A percentile compares a stretch with the other conserved stretches of the same genome.
phyloP scores from a whole-genome alignment of 2,797 vertebrate species.

The Lophius americanus region DNA sequence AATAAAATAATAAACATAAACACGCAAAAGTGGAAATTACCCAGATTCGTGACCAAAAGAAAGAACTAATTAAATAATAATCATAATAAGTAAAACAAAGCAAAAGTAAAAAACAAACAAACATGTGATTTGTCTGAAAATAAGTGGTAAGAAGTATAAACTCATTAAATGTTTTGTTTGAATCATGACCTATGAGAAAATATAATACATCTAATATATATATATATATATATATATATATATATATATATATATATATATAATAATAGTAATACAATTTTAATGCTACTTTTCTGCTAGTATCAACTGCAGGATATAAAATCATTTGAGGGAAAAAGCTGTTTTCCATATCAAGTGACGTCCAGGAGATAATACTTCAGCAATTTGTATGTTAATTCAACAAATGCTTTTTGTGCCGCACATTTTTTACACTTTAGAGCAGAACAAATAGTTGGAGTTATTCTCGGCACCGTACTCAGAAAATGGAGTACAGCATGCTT shows the following conservation, averaged over 20 bases:
- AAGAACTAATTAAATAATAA: no score
- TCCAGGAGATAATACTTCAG: slow-evolving; percentile 73
- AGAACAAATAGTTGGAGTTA: slow-evolving; percentile 74
- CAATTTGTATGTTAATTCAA: slow-evolving; percentile 79
- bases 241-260: slow-evolving; percentile 43
- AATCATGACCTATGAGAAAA: no score
- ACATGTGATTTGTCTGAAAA: no score
- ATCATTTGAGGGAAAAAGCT: slow-evolving; percentile 60
- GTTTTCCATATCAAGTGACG: slow-evolving; percentile 62
- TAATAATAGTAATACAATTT: slow-evolving; percentile 65
- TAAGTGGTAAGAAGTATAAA: no score
- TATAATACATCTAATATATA: no score
- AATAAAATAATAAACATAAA: no score
- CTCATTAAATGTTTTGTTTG: no score
- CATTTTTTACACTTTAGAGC: slow-evolving; percentile 73
- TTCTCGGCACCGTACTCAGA: slow-evolving; percentile 51
- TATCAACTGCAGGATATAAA: slow-evolving; percentile 50
- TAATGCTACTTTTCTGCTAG: slow-evolving; percentile 29
- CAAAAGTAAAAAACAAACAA: no score
- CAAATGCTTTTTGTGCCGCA: slow-evolving; percentile 56
- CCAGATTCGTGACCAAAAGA: no score
- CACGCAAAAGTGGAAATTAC: no score
- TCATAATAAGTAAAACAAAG: no score
- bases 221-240: no score
- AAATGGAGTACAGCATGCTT: slow-evolving; percentile 62